phyloP scores from a whole-genome alignment of 30 jellyfish, hydroid and myxozoan genomes.

The Cassiopea andromeda region DNA sequence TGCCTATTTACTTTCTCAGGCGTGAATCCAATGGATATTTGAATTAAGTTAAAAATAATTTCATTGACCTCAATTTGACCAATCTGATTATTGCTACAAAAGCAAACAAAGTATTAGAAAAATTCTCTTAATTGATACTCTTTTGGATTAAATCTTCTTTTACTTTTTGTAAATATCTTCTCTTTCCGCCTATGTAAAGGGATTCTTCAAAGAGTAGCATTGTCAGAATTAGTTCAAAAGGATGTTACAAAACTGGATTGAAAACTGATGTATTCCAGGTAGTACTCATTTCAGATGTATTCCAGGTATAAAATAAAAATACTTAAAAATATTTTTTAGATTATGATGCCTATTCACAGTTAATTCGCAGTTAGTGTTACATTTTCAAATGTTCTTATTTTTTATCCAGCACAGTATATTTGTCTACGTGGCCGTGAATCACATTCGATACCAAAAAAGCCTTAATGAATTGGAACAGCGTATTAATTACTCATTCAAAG shows the following conservation, averaged over 20 bases:
- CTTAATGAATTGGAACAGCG: conserved; percentile 58
- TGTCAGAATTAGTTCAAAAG: conserved; percentile 11
- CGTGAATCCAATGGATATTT: no score
- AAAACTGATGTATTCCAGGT: conserved; percentile 53
- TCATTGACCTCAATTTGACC: no score
- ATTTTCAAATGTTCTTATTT: background rate
- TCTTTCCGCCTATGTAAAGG: background rate
- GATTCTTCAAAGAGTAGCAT: background rate
- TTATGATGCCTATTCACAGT: background rate
- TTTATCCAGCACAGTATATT: conserved; percentile 62
- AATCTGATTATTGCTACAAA: no score
- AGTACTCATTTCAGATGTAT: background rate
- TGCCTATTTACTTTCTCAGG: no score
- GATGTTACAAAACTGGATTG: conserved; percentile 46
- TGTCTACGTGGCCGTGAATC: conserved; percentile 52
- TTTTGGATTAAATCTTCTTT: background rate
- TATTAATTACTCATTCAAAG: conserved; percentile 66
- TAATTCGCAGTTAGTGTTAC: background rate
- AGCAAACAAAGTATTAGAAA: no score
- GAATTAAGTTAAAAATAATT: no score
- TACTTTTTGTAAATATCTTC: background rate
- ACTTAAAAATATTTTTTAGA: background rate
- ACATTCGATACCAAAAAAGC: conserved; percentile 54
- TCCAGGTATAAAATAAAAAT: no score
- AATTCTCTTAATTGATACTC: background rate